Percentiles rank a stretch among this genome's conserved stretches.
phyloP scores from a whole-genome alignment of 1,140 invertebrate species.

The Vollenhovia emeryi region DNA sequence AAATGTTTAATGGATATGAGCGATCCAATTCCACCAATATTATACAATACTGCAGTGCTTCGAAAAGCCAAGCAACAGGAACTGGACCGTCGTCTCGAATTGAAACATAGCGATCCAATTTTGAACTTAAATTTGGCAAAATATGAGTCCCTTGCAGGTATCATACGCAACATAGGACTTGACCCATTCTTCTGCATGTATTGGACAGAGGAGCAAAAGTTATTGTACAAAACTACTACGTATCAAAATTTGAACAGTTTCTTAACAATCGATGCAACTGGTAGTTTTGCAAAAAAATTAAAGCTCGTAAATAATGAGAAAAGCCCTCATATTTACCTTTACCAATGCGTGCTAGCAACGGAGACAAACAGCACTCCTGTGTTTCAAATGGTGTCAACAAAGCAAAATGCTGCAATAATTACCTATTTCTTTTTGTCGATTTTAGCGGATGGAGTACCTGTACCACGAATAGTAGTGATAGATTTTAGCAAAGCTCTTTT shows the following conservation, averaged over 20 bases:
- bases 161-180: background rate
- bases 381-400: background rate
- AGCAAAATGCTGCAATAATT: background rate
- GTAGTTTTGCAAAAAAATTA: background rate
- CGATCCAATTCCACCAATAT: background rate
- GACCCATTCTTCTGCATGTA: slow-evolving; percentile 3
- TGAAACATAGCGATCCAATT: background rate
- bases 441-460: background rate
- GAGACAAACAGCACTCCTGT: background rate
- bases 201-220: background rate
- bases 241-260: background rate
- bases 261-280: background rate
- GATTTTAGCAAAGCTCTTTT: too few species aligned
- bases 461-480: too few species aligned
- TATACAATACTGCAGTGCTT: background rate
- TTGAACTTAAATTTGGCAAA: background rate
- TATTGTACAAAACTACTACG: background rate
- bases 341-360: background rate
- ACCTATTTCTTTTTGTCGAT: background rate
- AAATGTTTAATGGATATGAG: background rate
- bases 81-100: background rate
- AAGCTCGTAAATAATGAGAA: background rate
- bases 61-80: background rate
- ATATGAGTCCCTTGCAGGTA: background rate
- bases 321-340: too few species aligned